phyloP scores from a whole-genome alignment of 64 coral and sea anemone genomes.

The Pocillopora damicornis region DNA sequence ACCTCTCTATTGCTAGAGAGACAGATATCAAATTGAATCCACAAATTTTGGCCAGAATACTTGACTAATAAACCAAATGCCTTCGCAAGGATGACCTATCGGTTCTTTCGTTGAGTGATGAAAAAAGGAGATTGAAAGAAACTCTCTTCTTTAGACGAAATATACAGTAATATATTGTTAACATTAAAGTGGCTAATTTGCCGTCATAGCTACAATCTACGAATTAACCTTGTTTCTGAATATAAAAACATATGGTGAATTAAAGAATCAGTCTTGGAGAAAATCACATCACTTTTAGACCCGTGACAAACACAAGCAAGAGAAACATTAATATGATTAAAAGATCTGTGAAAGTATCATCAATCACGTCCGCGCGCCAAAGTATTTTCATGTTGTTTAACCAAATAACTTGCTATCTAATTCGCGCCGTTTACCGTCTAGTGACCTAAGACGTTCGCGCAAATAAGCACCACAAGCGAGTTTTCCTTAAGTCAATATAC shows the following conservation, averaged over 20 bases:
- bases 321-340: constrained; percentile 25
- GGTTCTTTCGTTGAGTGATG: background rate
- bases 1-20: no score
- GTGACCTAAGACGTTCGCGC: background rate
- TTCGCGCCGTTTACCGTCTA: background rate
- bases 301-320: background rate
- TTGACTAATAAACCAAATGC: background rate
- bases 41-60: background rate
- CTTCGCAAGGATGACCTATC: background rate
- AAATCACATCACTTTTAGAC: background rate
- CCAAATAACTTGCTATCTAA: background rate
- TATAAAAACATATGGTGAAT: background rate
- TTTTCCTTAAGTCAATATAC: background rate
- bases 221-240: no score
- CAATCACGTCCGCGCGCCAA: background rate
- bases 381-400: background rate
- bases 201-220: no score
- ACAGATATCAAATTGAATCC: background rate
- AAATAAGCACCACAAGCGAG: background rate
- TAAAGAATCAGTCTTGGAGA: background rate
- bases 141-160: background rate
- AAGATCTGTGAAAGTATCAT: background rate
- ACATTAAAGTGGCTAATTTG: no score
- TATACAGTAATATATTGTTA: background rate
- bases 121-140: background rate